Evolutionary conservation across 2,113 vertebrate genomes (phyloP), one percentile per base, ranked within the genome.

Genomic region (Craseonycteris thonglongyai): DNA sequence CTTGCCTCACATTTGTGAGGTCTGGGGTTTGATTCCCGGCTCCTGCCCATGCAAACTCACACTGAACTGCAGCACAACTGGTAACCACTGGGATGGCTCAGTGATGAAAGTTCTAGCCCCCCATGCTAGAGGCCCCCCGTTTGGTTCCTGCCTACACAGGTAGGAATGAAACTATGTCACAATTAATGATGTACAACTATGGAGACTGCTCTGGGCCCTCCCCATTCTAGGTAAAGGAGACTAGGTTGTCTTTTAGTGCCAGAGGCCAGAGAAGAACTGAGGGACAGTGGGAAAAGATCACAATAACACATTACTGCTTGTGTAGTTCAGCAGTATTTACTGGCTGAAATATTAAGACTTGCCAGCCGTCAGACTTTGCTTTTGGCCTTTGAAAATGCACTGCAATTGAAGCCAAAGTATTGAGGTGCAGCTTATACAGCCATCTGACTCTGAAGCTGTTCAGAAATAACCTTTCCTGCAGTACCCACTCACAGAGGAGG

Each of bases 221-320:
- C n/a, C n/a, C n/a, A n/a, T n/a, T n/a, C n/a, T n/a, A n/a, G n/a
- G n/a, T n/a, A n/a, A n/a, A n/a, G n/a, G n/a, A n/a, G n/a, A n/a
- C n/a, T n/a, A n/a, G n/a, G n/a, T 93, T 97, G 94, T 92, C 56
- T 96, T 95, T 94, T 94, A 78, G 42, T 95, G 66, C 42, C 88
- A 92, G 42, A 96, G 81, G 56, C 68, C 85, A 89, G 58, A 49
- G 42, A 78, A 63, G 33, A 87, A 89, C 76, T 80, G 72, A 91
- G 24, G 54, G 49, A 5, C 59, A 80, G 28, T 91, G 56, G 40
- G 68, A 75, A 95, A 86, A 80, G 87, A 86, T 87, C 82, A 87
- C 82, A 92, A 56, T 88, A 85, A 69, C 54, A 71, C 54, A 83
- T 74, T 83, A 63, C 49, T 74, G 28, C 75, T 79, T 88, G 75